A percentile compares a stretch with the other conserved stretches of the same genome.
These are phyloP conservation scores for Orthosia gracilis DNA, from an alignment of 2,888 invertebrate species.

Conservation along the genomic window DNA sequence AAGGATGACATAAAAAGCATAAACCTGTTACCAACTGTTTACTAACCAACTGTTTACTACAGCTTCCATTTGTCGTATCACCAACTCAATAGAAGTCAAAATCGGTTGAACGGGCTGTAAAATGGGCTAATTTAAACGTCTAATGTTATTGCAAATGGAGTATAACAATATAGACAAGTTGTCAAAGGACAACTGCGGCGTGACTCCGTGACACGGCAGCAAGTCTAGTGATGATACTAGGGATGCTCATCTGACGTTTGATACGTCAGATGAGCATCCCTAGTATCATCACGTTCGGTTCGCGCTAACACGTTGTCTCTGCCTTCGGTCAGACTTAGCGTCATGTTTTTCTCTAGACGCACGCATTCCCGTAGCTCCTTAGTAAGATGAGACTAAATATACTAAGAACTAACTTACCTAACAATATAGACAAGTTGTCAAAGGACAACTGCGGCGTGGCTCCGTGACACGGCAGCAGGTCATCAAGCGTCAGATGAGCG, in stretches of 20 bases:
- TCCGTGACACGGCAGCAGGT: conserved; percentile 94
- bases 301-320: conserved; percentile 93
- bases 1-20: too few species aligned
- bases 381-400: too few species aligned
- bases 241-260: too few species aligned
- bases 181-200: conserved; percentile 95
- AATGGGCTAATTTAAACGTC: too few species aligned
- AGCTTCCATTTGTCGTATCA: too few species aligned
- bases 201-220: conserved; percentile 93
- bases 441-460: conserved; percentile 94
- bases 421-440: conserved; percentile 96
- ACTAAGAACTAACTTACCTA: conserved; percentile 90
- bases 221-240: too few species aligned
- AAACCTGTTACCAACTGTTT: too few species aligned
- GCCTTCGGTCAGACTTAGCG: conserved; percentile 93
- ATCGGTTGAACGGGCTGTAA: too few species aligned
- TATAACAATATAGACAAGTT: conserved; percentile 96
- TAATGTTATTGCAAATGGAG: too few species aligned
- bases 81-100: too few species aligned
- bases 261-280: conserved; percentile 93
- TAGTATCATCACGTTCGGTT: conserved; percentile 95
- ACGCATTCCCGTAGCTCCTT: conserved; percentile 98
- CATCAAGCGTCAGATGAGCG: conserved; percentile 94
- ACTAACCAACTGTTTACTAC: too few species aligned
- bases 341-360: conserved; percentile 97